phyloP scores from a whole-genome alignment of 2,113 vertebrate species.

The Lagopus leucura region DNA sequence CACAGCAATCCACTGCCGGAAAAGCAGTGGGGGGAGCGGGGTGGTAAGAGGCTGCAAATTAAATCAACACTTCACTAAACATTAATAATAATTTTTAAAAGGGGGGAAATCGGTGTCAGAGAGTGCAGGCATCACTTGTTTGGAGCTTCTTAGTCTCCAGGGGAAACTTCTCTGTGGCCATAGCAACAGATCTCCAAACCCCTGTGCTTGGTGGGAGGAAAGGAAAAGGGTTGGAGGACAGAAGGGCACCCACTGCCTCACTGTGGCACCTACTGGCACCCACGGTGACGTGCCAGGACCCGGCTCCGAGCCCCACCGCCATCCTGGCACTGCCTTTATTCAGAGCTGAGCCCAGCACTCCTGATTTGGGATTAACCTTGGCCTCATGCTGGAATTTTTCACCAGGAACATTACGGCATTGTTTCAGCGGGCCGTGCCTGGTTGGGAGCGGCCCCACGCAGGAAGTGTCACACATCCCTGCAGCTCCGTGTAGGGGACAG shows the following conservation, averaged over 20 bases:
- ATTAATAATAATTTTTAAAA: neutral
- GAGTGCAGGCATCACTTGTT: constrained; percentile 37
- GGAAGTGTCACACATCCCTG: constrained; percentile 56
- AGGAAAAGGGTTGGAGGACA: neutral
- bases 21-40: neutral
- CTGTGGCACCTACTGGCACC: neutral
- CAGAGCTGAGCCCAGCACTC: neutral
- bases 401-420: constrained; percentile 25
- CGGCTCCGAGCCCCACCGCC: neutral
- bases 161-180: constrained; percentile 69
- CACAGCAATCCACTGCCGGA: neutral
- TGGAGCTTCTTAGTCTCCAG: constrained; percentile 39
- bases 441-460: neutral
- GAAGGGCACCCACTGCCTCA: neutral
- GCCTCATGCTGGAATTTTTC: constrained; percentile 21
- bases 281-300: neutral
- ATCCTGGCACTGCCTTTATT: neutral
- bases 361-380: neutral
- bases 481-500: constrained; percentile 21
- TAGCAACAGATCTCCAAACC: constrained; percentile 62
- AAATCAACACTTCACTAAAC: constrained; percentile 22
- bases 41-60: neutral
- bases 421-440: constrained; percentile 17
- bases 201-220: neutral
- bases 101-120: neutral